Evolutionary conservation across 2,888 invertebrate species (phyloP).

Genomic region (Harpalus rubripes): DNA sequence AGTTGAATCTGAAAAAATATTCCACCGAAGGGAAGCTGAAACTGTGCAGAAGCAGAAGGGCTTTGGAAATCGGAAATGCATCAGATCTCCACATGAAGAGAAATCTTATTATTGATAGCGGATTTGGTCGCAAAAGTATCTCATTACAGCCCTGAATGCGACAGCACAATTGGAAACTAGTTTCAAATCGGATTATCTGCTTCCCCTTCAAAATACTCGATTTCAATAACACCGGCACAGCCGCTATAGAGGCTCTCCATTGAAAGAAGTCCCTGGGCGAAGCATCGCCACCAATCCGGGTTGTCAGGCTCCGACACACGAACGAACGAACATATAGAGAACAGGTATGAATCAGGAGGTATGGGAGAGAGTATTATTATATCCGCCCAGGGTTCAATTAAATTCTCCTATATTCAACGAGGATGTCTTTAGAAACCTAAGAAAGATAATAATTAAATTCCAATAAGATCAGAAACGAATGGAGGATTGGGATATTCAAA

Average conservation of each 20-base stretch:
- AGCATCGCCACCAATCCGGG: constrained; percentile 54
- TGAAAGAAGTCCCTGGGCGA: constrained; percentile 63
- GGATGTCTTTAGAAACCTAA: not conserved
- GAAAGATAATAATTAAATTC: not conserved
- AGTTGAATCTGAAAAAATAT: constrained; percentile 26
- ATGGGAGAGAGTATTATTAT: constrained; percentile 21
- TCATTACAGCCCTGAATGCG: constrained; percentile 66
- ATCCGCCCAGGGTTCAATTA: constrained; percentile 11
- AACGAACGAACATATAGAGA: constrained; percentile 36
- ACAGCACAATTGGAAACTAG: constrained; percentile 66
- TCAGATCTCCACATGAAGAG: constrained; percentile 60
- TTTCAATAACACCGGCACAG: constrained; percentile 64
- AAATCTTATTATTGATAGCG: constrained; percentile 67
- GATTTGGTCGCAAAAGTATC: constrained; percentile 67
- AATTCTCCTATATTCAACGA: constrained; percentile 19
- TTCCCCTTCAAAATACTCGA: constrained; percentile 65
- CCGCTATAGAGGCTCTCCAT: constrained; percentile 57
- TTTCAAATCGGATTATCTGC: constrained; percentile 66
- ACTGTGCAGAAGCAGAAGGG: constrained; percentile 22
- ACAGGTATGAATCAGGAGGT: constrained; percentile 45
- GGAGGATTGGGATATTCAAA: not conserved
- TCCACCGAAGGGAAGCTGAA: constrained; percentile 23
- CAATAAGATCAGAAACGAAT: not conserved
- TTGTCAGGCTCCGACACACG: not conserved
- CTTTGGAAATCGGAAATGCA: constrained; percentile 60